Evolutionary conservation across 2,888 invertebrate species (phyloP).

Genomic region (Gibbula magus): DNA sequence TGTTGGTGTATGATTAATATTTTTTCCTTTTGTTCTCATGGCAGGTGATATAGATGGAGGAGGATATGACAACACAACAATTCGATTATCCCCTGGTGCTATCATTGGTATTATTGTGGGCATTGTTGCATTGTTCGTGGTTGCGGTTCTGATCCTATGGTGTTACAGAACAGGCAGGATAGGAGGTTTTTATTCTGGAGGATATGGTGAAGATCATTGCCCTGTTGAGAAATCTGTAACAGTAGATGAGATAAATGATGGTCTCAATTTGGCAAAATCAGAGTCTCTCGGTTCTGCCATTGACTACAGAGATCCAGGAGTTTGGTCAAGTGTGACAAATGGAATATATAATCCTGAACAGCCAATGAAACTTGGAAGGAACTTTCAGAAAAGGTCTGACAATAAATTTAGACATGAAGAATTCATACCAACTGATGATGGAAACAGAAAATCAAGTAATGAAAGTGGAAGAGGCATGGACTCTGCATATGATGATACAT

Average conservation of each 20-base stretch:
- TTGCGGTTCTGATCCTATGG: slow-evolving; percentile 59
- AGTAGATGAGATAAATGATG: slow-evolving; percentile 7
- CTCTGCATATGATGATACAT: neutral
- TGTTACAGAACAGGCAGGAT: slow-evolving; percentile 59
- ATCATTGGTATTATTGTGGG: slow-evolving; percentile 64
- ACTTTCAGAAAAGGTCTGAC: slow-evolving; percentile 36
- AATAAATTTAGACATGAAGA: slow-evolving; percentile 22
- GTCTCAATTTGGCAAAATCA: slow-evolving; percentile 19
- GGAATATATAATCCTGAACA: slow-evolving; percentile 4
- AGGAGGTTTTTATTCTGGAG: neutral
- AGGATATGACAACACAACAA: slow-evolving; percentile 48
- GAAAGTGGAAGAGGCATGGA: neutral
- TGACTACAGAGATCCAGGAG: slow-evolving; percentile 29
- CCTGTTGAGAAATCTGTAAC: slow-evolving; percentile 1
- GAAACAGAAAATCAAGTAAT: neutral
- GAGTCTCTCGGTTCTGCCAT: slow-evolving; percentile 21
- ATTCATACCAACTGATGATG: neutral
- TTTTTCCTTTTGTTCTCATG: slow-evolving; percentile 12
- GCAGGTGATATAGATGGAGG: slow-evolving; percentile 57
- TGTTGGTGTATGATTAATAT: neutral
- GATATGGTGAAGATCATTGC: neutral
- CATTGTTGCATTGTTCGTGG: slow-evolving; percentile 50
- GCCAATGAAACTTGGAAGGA: slow-evolving; percentile 6
- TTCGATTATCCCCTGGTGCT: slow-evolving; percentile 53
- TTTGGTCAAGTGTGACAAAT: slow-evolving; percentile 30